Conservation (phyloP, 2,888 invertebrate species). For the Sacculina carcini region DNA sequence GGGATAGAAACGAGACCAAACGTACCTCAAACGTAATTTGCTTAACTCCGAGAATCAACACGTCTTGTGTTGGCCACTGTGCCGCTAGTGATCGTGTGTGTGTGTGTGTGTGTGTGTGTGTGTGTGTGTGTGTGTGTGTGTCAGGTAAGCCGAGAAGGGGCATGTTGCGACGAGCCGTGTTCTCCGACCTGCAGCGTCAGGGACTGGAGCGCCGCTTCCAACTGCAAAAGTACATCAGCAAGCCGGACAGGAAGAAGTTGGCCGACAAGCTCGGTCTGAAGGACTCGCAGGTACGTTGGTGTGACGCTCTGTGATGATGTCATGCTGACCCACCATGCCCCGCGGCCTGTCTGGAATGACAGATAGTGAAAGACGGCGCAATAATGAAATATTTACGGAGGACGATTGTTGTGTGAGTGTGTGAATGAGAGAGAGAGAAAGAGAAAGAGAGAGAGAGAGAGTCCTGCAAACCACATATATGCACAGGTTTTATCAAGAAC, state of each 20-base stretch:
- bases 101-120: conserved; percentile 14
- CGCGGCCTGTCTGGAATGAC: neutral
- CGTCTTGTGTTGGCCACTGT: neutral
- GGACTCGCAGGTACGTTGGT: conserved; percentile 82
- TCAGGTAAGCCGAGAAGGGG: conserved; percentile 62
- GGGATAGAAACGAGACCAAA: too few species aligned
- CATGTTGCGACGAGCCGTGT: conserved; percentile 91
- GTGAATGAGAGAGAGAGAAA: neutral
- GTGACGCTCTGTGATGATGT: too few species aligned
- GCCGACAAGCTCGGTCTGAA: conserved; percentile 87
- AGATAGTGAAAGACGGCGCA: neutral
- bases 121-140: conserved; percentile 16
- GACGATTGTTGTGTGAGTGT: neutral
- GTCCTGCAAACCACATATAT: too few species aligned
- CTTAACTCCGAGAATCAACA: neutral
- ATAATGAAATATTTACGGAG: neutral
- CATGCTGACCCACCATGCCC: neutral
- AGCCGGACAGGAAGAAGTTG: conserved; percentile 87
- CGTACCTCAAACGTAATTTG: neutral
- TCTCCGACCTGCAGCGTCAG: conserved; percentile 81
- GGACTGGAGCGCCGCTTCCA: conserved; percentile 87
- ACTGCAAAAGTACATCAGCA: conserved; percentile 92
- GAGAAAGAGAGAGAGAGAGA: neutral
- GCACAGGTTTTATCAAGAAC: too few species aligned
- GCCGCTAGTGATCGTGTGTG: too few species aligned